Conservation (phyloP, 2,797 vertebrate species). For the Cyclopterus lumpus region DNA sequence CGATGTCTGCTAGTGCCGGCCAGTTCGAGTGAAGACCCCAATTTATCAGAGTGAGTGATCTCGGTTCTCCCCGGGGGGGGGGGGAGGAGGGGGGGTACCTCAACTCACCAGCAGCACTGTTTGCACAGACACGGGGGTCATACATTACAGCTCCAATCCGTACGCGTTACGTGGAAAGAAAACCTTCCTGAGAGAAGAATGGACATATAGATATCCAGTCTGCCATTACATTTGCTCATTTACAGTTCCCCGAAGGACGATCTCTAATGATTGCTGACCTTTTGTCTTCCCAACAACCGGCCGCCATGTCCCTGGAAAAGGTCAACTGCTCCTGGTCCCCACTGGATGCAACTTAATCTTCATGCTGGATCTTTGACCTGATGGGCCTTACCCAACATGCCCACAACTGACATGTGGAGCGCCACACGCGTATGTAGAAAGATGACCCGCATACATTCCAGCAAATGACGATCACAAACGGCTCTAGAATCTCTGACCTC, state of each 20-base stretch:
- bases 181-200: not conserved
- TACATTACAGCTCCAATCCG: not conserved
- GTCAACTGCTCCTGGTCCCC: not conserved
- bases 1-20: slow-evolving; percentile 51
- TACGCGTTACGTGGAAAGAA: not conserved
- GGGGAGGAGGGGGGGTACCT: too few species aligned
- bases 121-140: slow-evolving; percentile 16
- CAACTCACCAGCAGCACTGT: slow-evolving; percentile 17
- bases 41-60: slow-evolving; percentile 64
- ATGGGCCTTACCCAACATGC: not conserved
- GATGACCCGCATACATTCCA: too few species aligned
- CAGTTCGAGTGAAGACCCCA: slow-evolving; percentile 34
- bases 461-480: too few species aligned
- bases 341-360: not conserved
- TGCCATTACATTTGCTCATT: not conserved
- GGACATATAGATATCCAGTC: not conserved
- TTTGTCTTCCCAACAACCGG: not conserved
- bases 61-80: slow-evolving; percentile 15
- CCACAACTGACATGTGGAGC: too few species aligned
- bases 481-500: not conserved
- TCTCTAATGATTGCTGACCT: not conserved
- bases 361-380: not conserved
- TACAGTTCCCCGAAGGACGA: not conserved
- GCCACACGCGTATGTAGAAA: too few species aligned
- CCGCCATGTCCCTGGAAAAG: not conserved